Percentiles rank a stretch among this genome's conserved stretches.
phyloP scores from a whole-genome alignment of 2,888 invertebrate genomes.

The Lasioglossum leucozonium region DNA sequence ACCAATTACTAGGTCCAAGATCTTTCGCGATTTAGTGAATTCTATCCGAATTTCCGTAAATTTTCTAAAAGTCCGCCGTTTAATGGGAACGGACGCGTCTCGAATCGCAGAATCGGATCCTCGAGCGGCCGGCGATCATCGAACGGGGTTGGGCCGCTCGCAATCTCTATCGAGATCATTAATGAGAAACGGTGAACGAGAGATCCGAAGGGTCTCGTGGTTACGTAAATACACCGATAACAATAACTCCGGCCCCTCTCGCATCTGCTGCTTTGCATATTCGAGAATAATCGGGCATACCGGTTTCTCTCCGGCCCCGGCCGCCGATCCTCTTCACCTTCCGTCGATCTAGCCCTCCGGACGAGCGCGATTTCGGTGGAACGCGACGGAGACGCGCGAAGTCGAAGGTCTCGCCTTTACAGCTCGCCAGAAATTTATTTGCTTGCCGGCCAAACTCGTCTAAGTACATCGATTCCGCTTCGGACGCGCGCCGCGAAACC shows the following conservation, averaged over 20 bases:
- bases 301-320: conserved; percentile 39
- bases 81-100: background rate
- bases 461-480: conserved; percentile 69
- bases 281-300: conserved; percentile 71
- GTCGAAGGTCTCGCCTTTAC: conserved; percentile 49
- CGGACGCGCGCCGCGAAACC: conserved; percentile 46
- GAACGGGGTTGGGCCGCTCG: background rate
- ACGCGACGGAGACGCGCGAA: background rate
- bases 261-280: conserved; percentile 71
- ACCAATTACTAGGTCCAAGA: background rate
- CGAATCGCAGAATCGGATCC: background rate
- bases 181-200: conserved; percentile 32
- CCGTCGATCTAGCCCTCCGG: background rate
- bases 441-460: conserved; percentile 68
- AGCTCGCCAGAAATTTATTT: conserved; percentile 74
- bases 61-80: background rate
- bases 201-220: conserved; percentile 9
- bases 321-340: conserved; percentile 43
- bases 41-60: background rate
- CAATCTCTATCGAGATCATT: conserved; percentile 5
- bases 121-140: background rate
- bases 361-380: background rate
- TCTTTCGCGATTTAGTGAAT: background rate
- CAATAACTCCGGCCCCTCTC: conserved; percentile 64
- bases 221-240: conserved; percentile 58